Base-by-base conservation (phyloP, 2,797 vertebrate species). In the Schizopygopsis malacanthus region DNA sequence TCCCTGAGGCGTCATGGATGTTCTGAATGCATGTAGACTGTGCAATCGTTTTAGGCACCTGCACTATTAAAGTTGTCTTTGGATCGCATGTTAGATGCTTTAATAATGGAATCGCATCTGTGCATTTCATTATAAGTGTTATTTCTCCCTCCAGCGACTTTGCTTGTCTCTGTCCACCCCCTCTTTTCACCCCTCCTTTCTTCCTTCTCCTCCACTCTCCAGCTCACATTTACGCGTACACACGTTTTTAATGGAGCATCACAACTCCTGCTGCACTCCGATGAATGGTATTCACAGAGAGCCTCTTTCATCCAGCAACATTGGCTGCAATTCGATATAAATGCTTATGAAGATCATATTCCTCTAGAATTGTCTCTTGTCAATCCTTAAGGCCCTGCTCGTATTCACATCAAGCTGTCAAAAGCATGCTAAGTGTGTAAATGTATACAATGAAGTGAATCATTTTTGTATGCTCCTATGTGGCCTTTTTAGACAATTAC, bases 261-360 rank as follows among this genome's bases (percentile, higher is more conserved):
- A 81, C 59, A 77, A 73, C 81, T 87, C 77, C 87, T 76, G 87
- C 81, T 82, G 85, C 84, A 86, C 78, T 86, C 56, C 70, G 87
- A 67, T 81, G 82, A 18, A 72, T 78, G 59, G 71, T 85, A 59
- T 84, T 85, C 83, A 84, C 70, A 43, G 67, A 83, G 54, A 67
- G 78, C 47, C 67, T 78, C 83, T 61, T 71, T 84, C 52, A 82
- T 59, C 54, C 52, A 37, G 65, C 65, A 50, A 6, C 41, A 86
- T 82, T 83, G 77, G 61, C 56, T 45, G 61, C 84, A 25, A 67
- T 79, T 75, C 2, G 72, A 69, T 71, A 70, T 72, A 70, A 86
- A 75, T 61, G 65, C 82, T 84, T 54, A 41, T 79, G 85, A 87
- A 87, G 79, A 72, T 81, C 59, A 87, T 47, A 76, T 82, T 76